Percentiles rank a stretch among this genome's conserved stretches.
Conservation (phyloP, 1,140 invertebrate genomes). For the Venturia canescens region DNA sequence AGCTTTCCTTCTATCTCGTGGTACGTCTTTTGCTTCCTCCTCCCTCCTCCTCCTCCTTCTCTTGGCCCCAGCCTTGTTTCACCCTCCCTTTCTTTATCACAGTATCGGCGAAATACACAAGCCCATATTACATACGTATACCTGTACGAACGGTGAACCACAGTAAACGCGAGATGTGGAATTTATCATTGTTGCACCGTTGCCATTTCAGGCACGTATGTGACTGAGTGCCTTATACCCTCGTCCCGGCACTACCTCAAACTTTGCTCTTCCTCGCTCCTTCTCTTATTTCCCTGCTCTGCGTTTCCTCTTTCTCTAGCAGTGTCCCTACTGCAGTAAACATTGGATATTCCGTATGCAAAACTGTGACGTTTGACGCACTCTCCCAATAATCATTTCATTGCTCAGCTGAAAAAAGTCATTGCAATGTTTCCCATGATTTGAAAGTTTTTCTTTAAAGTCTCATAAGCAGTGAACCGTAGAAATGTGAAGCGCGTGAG, state of each 20-base stretch:
- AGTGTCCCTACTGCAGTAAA: constrained; percentile 44
- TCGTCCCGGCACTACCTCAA: constrained; percentile 23
- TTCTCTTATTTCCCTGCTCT: constrained; percentile 13
- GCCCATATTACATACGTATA: background rate
- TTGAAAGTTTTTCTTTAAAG: too few species aligned
- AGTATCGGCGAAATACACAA: constrained; percentile 55
- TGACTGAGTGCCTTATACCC: constrained; percentile 60
- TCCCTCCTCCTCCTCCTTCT: constrained; percentile 23
- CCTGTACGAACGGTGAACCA: constrained; percentile 2
- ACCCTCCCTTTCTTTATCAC: constrained; percentile 49
- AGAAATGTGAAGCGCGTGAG: background rate
- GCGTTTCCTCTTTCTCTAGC: constrained; percentile 36
- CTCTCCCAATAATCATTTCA: background rate
- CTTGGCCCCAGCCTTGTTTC: constrained; percentile 16
- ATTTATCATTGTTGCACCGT: constrained; percentile 65
- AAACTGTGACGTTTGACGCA: background rate
- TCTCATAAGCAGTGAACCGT: too few species aligned
- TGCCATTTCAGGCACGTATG: constrained; percentile 66
- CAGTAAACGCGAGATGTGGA: constrained; percentile 42
- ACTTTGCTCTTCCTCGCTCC: constrained; percentile 21
- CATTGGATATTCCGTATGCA: background rate
- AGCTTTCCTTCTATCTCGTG: constrained; percentile 18
- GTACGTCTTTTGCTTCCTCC: background rate
- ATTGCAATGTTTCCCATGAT: too few species aligned
- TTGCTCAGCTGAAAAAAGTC: too few species aligned